These are phyloP conservation scores for Pheosia gnoma DNA, from an alignment of 2,888 invertebrate genomes.

Conservation along the genomic window DNA sequence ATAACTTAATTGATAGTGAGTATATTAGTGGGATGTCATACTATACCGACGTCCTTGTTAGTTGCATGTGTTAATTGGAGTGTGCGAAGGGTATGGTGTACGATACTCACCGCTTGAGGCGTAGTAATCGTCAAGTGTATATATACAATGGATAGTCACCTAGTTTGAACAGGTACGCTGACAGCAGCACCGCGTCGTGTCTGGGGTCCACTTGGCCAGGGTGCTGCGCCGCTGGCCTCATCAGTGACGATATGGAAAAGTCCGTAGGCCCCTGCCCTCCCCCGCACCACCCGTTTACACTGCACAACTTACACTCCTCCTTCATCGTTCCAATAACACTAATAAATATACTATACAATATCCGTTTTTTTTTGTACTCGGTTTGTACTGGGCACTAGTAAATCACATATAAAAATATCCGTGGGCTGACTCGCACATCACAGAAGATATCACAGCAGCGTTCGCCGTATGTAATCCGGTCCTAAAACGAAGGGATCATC, in stretches of 20 bases:
- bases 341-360: conserved; percentile 55
- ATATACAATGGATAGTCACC: conserved; percentile 82
- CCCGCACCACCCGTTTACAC: conserved; percentile 75
- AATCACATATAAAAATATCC: conserved; percentile 84
- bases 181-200: conserved; percentile 76
- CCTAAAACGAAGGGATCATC: conserved; percentile 27
- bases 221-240: conserved; percentile 73
- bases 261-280: conserved; percentile 67
- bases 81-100: conserved; percentile 58
- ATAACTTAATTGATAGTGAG: conserved; percentile 20
- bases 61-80: conserved; percentile 45
- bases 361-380: conserved; percentile 84
- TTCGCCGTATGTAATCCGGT: conserved; percentile 67
- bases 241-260: conserved; percentile 79
- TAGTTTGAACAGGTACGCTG: conserved; percentile 82
- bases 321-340: conserved; percentile 73
- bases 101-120: conserved; percentile 77
- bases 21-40: conserved; percentile 36
- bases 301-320: conserved; percentile 81
- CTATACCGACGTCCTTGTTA: conserved; percentile 45
- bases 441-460: conserved; percentile 81
- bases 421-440: conserved; percentile 78
- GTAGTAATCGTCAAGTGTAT: conserved; percentile 77
- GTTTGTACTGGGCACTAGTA: conserved; percentile 83
- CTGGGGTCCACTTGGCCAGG: conserved; percentile 69